Evolutionary conservation across 2,888 invertebrate genomes (phyloP), one percentile per base, ranked within the genome.

Genomic region (Chromoteleia sp.): DNA sequence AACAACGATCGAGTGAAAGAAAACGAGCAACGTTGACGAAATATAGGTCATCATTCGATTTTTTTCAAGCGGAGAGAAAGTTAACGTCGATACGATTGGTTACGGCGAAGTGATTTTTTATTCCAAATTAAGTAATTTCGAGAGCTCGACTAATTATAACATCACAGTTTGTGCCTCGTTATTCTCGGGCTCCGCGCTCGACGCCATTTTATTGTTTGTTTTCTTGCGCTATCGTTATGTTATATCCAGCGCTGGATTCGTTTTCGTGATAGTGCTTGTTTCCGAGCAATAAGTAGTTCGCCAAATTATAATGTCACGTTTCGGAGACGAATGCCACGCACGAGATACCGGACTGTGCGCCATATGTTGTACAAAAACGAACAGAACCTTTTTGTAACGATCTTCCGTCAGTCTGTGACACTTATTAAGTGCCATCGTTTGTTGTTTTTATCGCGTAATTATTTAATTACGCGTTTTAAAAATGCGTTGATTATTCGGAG

Each of bases 361-460:
- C 59, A 71, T 71, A 71, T 71, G 71, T 59, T 12, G 71, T n/a
- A 19, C 48, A 50, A 59, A 50, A 59, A 39, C 50, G 39, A 17
- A 33, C 17, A 14, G 2, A 70, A 45, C 45, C 33, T 70, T 70
- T 70, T 58, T 36, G 25, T 48, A 48, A 50, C 59, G 43, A 50
- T 41, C 29, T 59, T 59, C 12, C 29, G 29, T 29, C 14, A 10
- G 41, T 30, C 30, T 8, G 19, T 21, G 21, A 54, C 54, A 54
- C 30, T 54, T 54, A 54, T 30, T 25, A 43, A 56, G 14, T 30
- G 1, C 17, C 2, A 8, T 41, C 17, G 29, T 43, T 45, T 10
- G 29, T 29, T 17, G 30, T 4, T 14, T 30, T 30, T 52, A 15
- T 30, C 30, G n/a, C 10, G 1, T 14, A 14, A 39, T 39, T 1